These are phyloP conservation scores for Ladona fulva DNA, from an alignment of 1,140 invertebrate species.

Conservation along the genomic window DNA sequence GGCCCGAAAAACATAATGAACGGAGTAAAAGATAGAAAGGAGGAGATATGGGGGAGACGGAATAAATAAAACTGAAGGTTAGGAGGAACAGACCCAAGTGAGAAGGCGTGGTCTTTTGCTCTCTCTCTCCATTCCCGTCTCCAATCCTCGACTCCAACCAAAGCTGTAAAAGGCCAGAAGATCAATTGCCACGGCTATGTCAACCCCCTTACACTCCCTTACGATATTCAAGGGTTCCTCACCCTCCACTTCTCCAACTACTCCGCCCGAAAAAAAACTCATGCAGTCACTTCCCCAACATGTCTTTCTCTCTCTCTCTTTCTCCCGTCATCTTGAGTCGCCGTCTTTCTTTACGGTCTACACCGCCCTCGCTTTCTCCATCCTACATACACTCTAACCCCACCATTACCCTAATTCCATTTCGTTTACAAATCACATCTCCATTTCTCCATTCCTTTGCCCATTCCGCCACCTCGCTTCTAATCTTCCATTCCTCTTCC, in stretches of 20 bases:
- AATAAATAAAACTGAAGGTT: no score
- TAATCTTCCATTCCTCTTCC: no score
- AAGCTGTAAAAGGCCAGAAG: neutral
- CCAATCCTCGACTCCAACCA: neutral
- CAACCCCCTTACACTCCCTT: neutral
- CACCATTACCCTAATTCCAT: neutral
- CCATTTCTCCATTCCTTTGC: no score
- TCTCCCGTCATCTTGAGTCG: neutral
- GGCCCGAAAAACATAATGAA: no score
- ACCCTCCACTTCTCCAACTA: neutral
- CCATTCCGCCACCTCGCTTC: no score
- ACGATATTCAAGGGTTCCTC: neutral
- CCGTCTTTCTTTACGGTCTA: neutral
- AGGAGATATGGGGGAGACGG: no score
- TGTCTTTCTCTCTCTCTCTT: no score
- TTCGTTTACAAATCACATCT: neutral
- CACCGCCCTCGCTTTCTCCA: neutral
- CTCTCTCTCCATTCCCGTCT: neutral
- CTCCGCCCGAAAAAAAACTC: no score
- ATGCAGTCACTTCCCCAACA: no score
- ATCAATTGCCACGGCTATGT: neutral
- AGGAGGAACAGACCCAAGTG: no score
- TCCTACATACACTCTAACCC: neutral
- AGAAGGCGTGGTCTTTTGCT: neutral
- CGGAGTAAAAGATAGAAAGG: no score